phyloP scores from a whole-genome alignment of 2,888 invertebrate species.

The Pemphredon lugubris region DNA sequence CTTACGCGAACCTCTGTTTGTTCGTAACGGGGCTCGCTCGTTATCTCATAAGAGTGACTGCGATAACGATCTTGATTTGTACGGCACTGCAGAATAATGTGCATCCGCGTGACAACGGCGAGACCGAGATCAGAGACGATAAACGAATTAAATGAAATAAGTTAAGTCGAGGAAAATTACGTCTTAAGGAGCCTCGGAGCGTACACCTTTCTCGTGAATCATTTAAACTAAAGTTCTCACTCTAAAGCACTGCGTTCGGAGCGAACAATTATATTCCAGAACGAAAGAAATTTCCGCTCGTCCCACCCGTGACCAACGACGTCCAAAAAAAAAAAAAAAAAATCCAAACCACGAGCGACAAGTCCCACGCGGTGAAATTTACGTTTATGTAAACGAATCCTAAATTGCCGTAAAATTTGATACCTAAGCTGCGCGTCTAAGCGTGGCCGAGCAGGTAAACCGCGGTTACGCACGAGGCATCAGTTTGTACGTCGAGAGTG shows the following conservation, averaged over 20 bases:
- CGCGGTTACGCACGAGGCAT: slow-evolving; percentile 13
- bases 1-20: slow-evolving; percentile 52
- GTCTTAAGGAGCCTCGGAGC: too few species aligned
- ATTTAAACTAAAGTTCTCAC: too few species aligned
- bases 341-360: too few species aligned
- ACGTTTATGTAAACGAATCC: background rate
- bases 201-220: background rate
- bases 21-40: slow-evolving; percentile 57
- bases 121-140: slow-evolving; percentile 17
- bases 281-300: too few species aligned
- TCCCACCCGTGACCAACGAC: too few species aligned
- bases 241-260: too few species aligned
- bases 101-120: slow-evolving; percentile 38
- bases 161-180: too few species aligned
- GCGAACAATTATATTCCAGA: too few species aligned
- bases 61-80: slow-evolving; percentile 62
- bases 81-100: slow-evolving; percentile 43
- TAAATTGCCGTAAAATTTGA: slow-evolving; percentile 21
- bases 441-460: background rate
- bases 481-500: slow-evolving; percentile 15
- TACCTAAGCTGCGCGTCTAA: slow-evolving; percentile 1
- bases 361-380: background rate
- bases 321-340: too few species aligned
- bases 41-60: slow-evolving; percentile 56
- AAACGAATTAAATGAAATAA: slow-evolving; percentile 8